Evolutionary conservation across 2,797 vertebrate species (phyloP), one percentile per base, ranked within the genome.

Genomic region (Pipistrellus kuhlii): DNA sequence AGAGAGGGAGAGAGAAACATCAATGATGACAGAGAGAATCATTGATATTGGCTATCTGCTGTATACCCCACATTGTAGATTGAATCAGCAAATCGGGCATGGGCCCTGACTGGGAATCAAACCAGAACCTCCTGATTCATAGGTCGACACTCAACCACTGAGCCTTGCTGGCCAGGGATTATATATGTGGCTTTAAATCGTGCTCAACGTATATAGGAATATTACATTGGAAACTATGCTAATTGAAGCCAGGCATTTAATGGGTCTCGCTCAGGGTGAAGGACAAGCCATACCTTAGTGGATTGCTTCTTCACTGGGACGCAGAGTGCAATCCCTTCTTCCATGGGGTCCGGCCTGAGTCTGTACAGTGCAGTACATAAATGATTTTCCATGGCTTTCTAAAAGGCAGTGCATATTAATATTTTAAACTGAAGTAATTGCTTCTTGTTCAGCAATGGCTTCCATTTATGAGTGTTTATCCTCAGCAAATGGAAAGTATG

Each of bases 351-450:
- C 90, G 96, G 97, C 98, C 20, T 88, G 95, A 97, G 94, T 97
- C 97, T 97, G 92, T 95, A 94, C 93, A 96, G 92, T 96, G 93
- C 53, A 97, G 95, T 96, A 96, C 98, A 97, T 98, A 98, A 98
- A 98, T 98, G 97, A 98, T 98, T 98, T 98, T 98, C 98, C 95
- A 98, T 57, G 55, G 97, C 98, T 98, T 98, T 98, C 98, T 96
- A 98, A 98, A 98, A 98, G 97, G 97, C 97, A 72, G 92, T 94
- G 85, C 95, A 95, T 98, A 98, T 98, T 98, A 98, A 98, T 98
- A 98, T 98, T 98, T 98, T 98, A 98, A 98, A 98, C 98, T 97
- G 98, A 98, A 98, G 98, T 98, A 98, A 98, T 98, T 98, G 98
- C 98, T 98, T 98, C 98, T 98, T 98, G 97, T 97, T 98, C 97